phyloP scores from a whole-genome alignment of 2,113 vertebrate genomes.

The Corythornis madagascariensis region DNA sequence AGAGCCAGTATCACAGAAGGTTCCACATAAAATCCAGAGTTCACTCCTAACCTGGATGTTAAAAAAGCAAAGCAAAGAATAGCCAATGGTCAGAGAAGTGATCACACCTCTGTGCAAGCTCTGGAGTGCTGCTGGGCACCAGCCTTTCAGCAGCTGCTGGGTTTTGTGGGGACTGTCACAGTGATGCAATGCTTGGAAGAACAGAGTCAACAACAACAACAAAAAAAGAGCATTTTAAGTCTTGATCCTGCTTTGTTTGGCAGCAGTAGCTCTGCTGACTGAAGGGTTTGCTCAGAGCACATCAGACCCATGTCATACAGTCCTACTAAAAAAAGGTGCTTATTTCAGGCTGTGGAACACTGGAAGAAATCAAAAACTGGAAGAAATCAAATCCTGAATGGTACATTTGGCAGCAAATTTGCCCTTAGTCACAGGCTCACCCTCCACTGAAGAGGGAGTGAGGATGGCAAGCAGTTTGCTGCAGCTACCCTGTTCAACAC shows the following conservation, averaged over 20 bases:
- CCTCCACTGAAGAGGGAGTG: background rate
- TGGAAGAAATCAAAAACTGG: background rate
- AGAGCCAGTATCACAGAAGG: background rate
- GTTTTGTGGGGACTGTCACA: constrained; percentile 60
- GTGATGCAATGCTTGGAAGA: constrained; percentile 70
- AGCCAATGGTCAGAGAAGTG: constrained; percentile 7
- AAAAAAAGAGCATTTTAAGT: background rate
- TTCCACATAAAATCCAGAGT: background rate
- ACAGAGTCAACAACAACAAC: background rate
- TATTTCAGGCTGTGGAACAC: background rate
- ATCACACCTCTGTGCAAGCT: background rate
- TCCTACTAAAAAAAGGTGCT: constrained; percentile 43
- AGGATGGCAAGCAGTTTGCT: background rate
- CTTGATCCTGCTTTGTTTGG: background rate
- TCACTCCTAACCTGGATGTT: background rate
- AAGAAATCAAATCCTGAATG: background rate
- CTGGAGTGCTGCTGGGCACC: constrained; percentile 67
- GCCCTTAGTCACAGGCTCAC: background rate
- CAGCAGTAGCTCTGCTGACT: background rate
- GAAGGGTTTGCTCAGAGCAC: background rate
- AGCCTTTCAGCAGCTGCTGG: constrained; percentile 49
- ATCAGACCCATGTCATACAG: constrained; percentile 20
- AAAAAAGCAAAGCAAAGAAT: background rate
- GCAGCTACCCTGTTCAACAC: background rate
- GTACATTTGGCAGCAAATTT: background rate